phyloP scores from a whole-genome alignment of 2,797 vertebrate species.

The Hafferia zeledoni region DNA sequence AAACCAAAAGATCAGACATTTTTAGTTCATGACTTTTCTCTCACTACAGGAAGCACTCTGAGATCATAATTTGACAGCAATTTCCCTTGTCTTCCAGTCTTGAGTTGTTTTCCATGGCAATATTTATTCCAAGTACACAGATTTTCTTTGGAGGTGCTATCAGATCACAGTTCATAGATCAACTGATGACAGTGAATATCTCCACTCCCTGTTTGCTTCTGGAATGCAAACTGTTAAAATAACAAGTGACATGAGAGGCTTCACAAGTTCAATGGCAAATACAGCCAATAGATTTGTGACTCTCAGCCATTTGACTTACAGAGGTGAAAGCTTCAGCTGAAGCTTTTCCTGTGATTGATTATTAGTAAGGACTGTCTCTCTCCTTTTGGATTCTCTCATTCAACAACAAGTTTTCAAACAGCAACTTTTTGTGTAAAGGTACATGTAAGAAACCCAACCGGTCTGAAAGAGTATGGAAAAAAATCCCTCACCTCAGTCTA shows the following conservation, averaged over 20 bases:
- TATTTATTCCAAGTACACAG: not conserved
- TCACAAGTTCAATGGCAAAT: not conserved
- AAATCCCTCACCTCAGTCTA: not conserved
- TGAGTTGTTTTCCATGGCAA: not conserved
- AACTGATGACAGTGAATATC: not conserved
- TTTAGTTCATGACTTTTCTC: slow-evolving; percentile 37
- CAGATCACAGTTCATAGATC: not conserved
- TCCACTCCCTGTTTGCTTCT: not conserved
- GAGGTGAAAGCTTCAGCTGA: not conserved
- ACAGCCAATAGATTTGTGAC: not conserved
- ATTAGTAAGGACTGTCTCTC: not conserved
- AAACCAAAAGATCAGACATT: slow-evolving; percentile 49
- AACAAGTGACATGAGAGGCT: not conserved
- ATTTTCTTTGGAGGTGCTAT: not conserved
- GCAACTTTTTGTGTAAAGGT: not conserved
- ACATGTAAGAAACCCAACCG: not conserved
- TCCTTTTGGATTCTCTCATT: not conserved
- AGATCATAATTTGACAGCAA: slow-evolving; percentile 12
- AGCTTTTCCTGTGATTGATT: not conserved
- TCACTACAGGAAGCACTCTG: not conserved
- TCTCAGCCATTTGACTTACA: not conserved
- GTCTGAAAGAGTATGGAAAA: not conserved
- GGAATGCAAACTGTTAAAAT: not conserved
- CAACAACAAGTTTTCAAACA: not conserved
- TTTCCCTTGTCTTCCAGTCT: slow-evolving; percentile 3